Evolutionary conservation across 2,888 invertebrate species (phyloP).

Genomic region (Drosophila kuntzei): DNA sequence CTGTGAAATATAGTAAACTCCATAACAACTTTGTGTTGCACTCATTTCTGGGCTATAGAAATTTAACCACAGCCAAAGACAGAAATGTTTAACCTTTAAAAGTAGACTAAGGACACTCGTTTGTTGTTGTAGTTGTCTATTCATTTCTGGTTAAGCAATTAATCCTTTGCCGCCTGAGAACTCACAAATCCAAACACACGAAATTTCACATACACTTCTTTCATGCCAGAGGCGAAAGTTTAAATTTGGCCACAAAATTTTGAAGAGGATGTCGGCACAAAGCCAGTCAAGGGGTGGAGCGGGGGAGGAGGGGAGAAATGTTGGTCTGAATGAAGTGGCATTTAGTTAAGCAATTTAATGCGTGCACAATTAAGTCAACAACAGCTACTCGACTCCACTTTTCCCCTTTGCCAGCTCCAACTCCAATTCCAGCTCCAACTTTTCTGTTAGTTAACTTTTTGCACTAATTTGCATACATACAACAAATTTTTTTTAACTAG

Average conservation of each 20-base stretch:
- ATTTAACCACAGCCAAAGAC: not conserved
- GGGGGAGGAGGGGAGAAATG: slow-evolving; percentile 10
- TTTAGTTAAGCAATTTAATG: slow-evolving; percentile 76
- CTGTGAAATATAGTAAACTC: no score
- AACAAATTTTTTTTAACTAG: slow-evolving; percentile 26
- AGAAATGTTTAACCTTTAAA: slow-evolving; percentile 13
- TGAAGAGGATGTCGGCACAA: not conserved
- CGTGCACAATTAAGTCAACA: slow-evolving; percentile 77
- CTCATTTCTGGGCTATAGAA: not conserved
- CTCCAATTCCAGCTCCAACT: slow-evolving; percentile 29
- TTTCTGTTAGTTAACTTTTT: slow-evolving; percentile 43
- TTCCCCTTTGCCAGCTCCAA: not conserved
- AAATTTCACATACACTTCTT: slow-evolving; percentile 19
- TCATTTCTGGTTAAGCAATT: slow-evolving; percentile 54
- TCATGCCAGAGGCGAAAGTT: slow-evolving; percentile 37
- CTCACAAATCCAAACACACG: slow-evolving; percentile 19
- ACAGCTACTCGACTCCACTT: slow-evolving; percentile 40
- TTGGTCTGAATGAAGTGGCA: slow-evolving; percentile 45
- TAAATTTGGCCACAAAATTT: slow-evolving; percentile 39
- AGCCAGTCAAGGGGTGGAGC: no score
- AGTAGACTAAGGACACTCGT: slow-evolving; percentile 2
- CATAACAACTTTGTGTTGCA: not conserved
- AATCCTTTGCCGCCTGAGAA: slow-evolving; percentile 52
- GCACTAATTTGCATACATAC: slow-evolving; percentile 67
- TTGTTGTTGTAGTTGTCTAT: slow-evolving; percentile 18